Evolutionary conservation across 64 coral and sea anemone genomes (phyloP), one percentile per base, ranked within the genome.

Genomic region (Acropora yongei): DNA sequence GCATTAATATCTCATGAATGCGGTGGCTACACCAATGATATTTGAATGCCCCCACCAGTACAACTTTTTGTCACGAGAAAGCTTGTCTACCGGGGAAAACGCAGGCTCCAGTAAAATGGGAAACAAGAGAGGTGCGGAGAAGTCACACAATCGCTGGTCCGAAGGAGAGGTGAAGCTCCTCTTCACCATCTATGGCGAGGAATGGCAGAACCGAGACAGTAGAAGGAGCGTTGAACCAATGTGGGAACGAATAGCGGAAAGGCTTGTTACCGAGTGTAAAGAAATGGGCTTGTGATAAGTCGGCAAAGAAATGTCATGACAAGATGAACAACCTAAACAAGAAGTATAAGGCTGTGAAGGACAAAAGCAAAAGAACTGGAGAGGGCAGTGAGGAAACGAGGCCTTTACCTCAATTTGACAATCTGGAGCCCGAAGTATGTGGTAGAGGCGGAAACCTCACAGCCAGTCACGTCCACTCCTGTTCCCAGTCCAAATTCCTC

Each of bases 311-410:
- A 2, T 90, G 63, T 10, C 19, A 51, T 14, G 69, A 90, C 67
- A 90, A 80, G 39, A 41, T 80, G 14, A 72, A 90, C 44, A 90
- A 80, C 17, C 51, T 90, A 5, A 90, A 55, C 18, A 90, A 74
- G 20, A 90, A 72, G 47, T 90, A 90, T 45, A 90, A 80, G 41
- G n/a, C 2, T 13, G 88, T 90, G 43, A 90, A 90, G 69, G 88
- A 80, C 77, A 49, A 72, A 41, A 69, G 76, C 48, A 90, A 80
- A 17, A 43, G 10, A 71, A 90, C 88, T 16, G 65, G 77, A 16
- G 88, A 48, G 61, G 88, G 88, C 60, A 80, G 61, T 53, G 77
- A 90, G 1, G 47, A 80, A 8, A 90, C 78, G 41, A 90, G 80
- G 14, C 41, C 46, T 16, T 88, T 90, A 41, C 88, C 47, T 0